phyloP scores from a whole-genome alignment of 2,888 invertebrate genomes.

The Chromoteleia sp. region DNA sequence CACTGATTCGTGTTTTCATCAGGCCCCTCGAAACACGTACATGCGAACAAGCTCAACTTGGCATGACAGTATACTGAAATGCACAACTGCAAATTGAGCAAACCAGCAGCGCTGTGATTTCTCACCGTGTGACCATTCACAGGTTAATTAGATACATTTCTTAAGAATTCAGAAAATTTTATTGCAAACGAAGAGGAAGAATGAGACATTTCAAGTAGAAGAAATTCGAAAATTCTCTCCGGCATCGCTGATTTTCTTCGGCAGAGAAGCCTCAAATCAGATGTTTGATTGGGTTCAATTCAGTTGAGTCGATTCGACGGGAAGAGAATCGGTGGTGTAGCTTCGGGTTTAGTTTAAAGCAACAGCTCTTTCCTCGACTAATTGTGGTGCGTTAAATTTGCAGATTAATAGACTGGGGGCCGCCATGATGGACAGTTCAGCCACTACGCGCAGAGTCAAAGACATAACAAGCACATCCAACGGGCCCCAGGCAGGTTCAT shows the following conservation, averaged over 20 bases:
- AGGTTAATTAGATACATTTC: constrained; percentile 20
- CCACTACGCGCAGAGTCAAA: constrained; percentile 79
- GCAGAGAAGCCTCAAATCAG: no score
- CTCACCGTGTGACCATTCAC: constrained; percentile 27
- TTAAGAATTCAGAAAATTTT: constrained; percentile 15
- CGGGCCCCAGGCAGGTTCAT: constrained; percentile 71
- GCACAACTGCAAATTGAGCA: constrained; percentile 20
- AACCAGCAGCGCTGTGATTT: constrained; percentile 18
- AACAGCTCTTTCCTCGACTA: neutral
- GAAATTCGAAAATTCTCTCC: no score
- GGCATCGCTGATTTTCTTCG: no score
- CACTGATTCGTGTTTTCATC: constrained; percentile 22
- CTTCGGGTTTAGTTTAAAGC: neutral
- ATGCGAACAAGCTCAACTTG: constrained; percentile 14
- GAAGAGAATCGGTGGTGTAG: constrained; percentile 7
- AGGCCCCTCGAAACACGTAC: constrained; percentile 5
- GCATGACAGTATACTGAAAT: constrained; percentile 16
- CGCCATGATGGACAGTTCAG: constrained; percentile 79
- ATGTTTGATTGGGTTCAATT: no score
- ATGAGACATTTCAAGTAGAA: neutral
- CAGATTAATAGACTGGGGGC: constrained; percentile 79
- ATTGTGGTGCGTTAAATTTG: constrained; percentile 23
- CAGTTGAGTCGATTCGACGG: no score
- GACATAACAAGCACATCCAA: constrained; percentile 73
- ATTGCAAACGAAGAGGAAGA: neutral